Evolutionary conservation across 2,888 invertebrate genomes (phyloP).

Genomic region (Stenodema calcarata): DNA sequence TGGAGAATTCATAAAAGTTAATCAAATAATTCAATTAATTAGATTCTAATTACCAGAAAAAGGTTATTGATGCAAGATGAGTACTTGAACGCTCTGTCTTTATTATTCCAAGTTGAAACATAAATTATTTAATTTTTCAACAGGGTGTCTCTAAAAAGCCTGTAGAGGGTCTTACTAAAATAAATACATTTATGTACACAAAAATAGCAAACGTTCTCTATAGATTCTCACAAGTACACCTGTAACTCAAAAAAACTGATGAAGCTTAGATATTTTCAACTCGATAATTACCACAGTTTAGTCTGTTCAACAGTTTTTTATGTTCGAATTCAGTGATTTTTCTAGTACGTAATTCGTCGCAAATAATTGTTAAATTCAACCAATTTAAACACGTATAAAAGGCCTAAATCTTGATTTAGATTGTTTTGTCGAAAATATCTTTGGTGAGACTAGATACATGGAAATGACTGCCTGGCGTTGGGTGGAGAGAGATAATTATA

Average conservation of each 20-base stretch:
- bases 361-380: not conserved
- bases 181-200: not conserved
- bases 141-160: not conserved
- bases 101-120: not conserved
- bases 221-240: not conserved
- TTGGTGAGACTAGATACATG: slow-evolving; percentile 31
- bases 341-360: not conserved
- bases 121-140: not conserved
- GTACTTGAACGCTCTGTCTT: not conserved
- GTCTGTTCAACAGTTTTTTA: not conserved
- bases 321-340: not conserved
- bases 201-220: not conserved
- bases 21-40: too few species aligned
- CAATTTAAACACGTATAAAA: not conserved
- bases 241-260: not conserved
- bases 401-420: not conserved
- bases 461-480: not conserved
- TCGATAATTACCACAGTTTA: not conserved
- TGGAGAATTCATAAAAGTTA: too few species aligned
- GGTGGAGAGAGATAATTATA: not conserved
- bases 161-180: not conserved
- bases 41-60: too few species aligned
- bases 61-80: too few species aligned
- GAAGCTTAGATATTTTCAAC: not conserved
- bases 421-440: not conserved